Percentiles rank a stretch among this genome's conserved stretches.
Conservation (phyloP, 2,113 vertebrate genomes). For the Vulpes vulpes region DNA sequence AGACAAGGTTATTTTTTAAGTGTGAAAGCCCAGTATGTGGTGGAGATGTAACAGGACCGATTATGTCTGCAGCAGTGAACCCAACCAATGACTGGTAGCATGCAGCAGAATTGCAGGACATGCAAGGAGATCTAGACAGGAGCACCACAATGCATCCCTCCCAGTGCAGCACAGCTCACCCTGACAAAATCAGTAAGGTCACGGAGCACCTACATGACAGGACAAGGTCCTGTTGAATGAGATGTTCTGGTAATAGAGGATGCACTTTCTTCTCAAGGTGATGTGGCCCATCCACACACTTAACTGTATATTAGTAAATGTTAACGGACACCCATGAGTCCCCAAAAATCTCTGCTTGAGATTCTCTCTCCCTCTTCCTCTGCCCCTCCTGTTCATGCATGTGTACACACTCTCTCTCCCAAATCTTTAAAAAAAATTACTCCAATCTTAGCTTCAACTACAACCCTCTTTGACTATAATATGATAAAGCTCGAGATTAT, state of each 20-base stretch:
- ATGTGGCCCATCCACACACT: background rate
- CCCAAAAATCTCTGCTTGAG: background rate
- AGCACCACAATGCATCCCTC: background rate
- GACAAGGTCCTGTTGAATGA: background rate
- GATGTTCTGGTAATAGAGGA: background rate
- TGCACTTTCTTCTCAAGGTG: background rate
- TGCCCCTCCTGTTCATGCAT: too few species aligned
- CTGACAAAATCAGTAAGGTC: background rate
- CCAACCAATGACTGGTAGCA: background rate
- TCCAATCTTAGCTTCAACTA: background rate
- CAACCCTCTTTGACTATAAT: background rate
- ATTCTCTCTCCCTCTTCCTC: too few species aligned
- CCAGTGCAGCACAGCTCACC: background rate
- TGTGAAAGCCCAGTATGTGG: background rate
- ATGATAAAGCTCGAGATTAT: background rate
- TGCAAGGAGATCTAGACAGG: background rate
- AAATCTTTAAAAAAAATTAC: too few species aligned
- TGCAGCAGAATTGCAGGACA: background rate
- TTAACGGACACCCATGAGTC: background rate
- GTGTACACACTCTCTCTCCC: too few species aligned
- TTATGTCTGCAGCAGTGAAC: background rate
- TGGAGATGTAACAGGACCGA: background rate
- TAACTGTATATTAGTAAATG: background rate
- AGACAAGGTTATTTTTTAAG: background rate
- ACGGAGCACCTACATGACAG: accelerated